phyloP scores from a whole-genome alignment of 2,888 invertebrate genomes.

The Mythimna ferrago region DNA sequence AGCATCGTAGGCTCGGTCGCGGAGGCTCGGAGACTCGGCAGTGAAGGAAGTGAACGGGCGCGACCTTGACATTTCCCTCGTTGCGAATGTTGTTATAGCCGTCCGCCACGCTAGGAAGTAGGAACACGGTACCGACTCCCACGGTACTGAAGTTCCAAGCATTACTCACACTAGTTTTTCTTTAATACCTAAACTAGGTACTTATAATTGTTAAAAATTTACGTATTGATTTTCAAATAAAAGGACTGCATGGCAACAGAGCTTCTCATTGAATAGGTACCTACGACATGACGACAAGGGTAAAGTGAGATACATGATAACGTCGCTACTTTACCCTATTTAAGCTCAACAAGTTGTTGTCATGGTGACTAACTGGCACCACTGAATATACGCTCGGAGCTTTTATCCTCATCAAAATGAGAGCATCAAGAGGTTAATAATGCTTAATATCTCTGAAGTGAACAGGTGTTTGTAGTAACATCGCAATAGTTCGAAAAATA shows the following conservation, averaged over 20 bases:
- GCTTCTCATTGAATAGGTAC: background rate
- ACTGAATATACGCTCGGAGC: background rate
- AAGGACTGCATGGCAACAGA: conserved; percentile 1
- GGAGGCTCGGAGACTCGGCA: conserved; percentile 59
- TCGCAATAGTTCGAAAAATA: conserved; percentile 39
- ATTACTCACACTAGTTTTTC: conserved; percentile 51
- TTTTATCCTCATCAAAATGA: conserved; percentile 9
- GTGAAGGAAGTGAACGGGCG: conserved; percentile 86
- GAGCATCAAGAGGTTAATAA: conserved; percentile 6
- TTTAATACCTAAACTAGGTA: background rate
- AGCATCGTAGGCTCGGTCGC: conserved; percentile 67
- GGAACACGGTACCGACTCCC: conserved; percentile 65
- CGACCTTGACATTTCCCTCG: conserved; percentile 88
- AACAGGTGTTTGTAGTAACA: conserved; percentile 38
- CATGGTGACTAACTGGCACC: conserved; percentile 7
- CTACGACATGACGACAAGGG: background rate
- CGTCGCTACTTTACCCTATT: background rate
- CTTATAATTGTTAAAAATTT: conserved; percentile 4
- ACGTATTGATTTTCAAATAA: conserved; percentile 6
- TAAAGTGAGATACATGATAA: background rate
- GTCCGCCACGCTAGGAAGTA: conserved; percentile 65
- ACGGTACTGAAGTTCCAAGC: conserved; percentile 63
- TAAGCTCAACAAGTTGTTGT: conserved; percentile 36
- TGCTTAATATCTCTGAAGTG: conserved; percentile 4
- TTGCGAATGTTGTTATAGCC: conserved; percentile 74